phyloP scores from a whole-genome alignment of 2,888 invertebrate genomes.

The Lomographa bimaculata region DNA sequence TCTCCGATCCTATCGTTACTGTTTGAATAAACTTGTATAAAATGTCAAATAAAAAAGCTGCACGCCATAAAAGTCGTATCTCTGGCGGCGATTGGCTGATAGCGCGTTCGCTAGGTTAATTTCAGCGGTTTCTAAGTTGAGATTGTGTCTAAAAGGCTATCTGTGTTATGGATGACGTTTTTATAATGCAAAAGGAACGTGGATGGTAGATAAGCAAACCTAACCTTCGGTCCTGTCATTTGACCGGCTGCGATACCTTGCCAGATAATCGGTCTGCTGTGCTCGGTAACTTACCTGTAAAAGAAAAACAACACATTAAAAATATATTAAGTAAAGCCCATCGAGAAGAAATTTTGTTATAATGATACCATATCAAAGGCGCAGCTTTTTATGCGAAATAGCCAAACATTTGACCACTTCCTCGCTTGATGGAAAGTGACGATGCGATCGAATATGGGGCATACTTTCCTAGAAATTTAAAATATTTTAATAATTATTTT shows the following conservation, averaged over 20 bases:
- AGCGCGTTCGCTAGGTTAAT: constrained; percentile 43
- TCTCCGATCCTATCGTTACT: constrained; percentile 77
- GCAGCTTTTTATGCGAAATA: too few relatives aligned
- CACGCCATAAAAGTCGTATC: constrained; percentile 71
- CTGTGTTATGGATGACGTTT: constrained; percentile 31
- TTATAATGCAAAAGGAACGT: constrained; percentile 18
- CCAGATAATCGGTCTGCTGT: not conserved
- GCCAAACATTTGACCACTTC: too few relatives aligned
- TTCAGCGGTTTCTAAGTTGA: constrained; percentile 39
- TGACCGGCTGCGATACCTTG: constrained; percentile 4
- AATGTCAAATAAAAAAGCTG: constrained; percentile 83
- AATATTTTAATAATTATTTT: too few relatives aligned
- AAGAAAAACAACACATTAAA: constrained; percentile 8
- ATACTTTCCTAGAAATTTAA: too few relatives aligned
- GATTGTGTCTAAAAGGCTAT: constrained; percentile 34
- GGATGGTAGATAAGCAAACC: constrained; percentile 11
- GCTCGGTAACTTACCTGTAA: constrained; percentile 18
- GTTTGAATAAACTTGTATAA: constrained; percentile 84
- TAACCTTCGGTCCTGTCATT: constrained; percentile 8
- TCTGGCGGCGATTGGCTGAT: constrained; percentile 64
- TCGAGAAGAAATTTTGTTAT: too few relatives aligned
- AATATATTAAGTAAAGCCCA: too few relatives aligned
- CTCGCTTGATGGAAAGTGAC: too few relatives aligned
- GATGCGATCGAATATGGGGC: too few relatives aligned
- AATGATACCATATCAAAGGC: too few relatives aligned